Evolutionary conservation across 2,797 vertebrate species (phyloP).

Genomic region (Coranthus polyacanthus): DNA sequence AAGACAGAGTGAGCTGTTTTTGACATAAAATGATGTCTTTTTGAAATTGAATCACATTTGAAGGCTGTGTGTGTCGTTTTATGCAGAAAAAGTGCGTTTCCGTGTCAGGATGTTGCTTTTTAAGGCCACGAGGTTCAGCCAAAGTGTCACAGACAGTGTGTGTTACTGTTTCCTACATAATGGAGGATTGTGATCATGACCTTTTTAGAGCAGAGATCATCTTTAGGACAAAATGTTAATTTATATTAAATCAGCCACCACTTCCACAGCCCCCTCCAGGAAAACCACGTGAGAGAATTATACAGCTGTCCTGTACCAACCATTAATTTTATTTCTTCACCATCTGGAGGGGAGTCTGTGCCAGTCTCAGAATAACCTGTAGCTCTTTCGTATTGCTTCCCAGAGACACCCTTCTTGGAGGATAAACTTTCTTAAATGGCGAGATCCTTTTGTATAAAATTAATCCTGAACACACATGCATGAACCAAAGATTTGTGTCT

Average conservation of each 20-base stretch:
- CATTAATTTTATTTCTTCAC: constrained; percentile 59
- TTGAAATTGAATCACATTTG: neutral
- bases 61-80: neutral
- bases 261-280: constrained; percentile 44
- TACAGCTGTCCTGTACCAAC: constrained; percentile 46
- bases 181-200: neutral
- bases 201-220: constrained; percentile 7
- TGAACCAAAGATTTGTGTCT: no score
- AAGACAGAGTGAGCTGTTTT: constrained; percentile 15
- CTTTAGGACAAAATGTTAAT: constrained; percentile 44
- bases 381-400: constrained; percentile 28
- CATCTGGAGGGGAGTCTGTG: constrained; percentile 52
- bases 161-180: constrained; percentile 10
- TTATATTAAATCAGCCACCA: constrained; percentile 43
- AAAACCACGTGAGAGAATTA: constrained; percentile 49
- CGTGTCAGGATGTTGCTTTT: constrained; percentile 20
- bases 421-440: constrained; percentile 8
- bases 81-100: neutral
- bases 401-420: neutral
- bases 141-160: constrained; percentile 7
- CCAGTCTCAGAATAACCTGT: constrained; percentile 53
- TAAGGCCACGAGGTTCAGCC: constrained; percentile 24
- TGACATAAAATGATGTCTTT: constrained; percentile 6
- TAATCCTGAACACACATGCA: neutral
- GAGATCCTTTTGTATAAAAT: neutral